phyloP scores from a whole-genome alignment of 2,797 vertebrate genomes.

The Protonibea diacanthus region DNA sequence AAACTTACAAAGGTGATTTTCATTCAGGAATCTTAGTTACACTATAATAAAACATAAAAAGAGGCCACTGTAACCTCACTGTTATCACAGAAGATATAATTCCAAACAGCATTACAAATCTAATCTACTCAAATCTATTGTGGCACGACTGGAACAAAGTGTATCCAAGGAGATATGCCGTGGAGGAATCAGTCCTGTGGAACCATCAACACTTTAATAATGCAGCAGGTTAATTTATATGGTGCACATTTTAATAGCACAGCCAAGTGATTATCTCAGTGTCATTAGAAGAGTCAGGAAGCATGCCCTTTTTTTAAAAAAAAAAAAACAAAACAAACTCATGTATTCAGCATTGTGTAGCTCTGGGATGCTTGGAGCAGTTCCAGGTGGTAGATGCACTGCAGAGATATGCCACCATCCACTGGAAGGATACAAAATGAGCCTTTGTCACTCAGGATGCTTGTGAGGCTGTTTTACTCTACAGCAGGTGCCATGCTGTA shows the following conservation, averaged over 20 bases:
- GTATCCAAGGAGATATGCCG: not conserved
- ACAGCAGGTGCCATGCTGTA: conserved; percentile 3
- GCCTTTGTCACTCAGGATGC: not conserved
- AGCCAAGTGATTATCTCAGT: not conserved
- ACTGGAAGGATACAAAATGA: conserved; percentile 12
- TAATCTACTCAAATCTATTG: not conserved
- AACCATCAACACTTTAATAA: conserved; percentile 18
- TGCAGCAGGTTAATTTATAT: conserved; percentile 6
- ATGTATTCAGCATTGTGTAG: not conserved
- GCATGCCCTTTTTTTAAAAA: not conserved
- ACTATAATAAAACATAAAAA: not conserved
- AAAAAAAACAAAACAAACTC: not conserved
- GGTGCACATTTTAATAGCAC: conserved; percentile 12
- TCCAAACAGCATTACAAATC: not conserved
- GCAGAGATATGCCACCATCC: conserved; percentile 7
- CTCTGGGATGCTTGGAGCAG: conserved; percentile 24
- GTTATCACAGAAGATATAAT: not conserved
- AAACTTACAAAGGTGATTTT: not conserved
- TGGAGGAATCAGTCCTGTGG: not conserved
- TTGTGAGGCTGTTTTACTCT: not conserved
- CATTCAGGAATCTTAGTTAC: not conserved
- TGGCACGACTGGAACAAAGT: not conserved
- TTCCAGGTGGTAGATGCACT: conserved; percentile 22
- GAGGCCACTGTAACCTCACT: not conserved
- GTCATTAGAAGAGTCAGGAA: not conserved